Base-by-base conservation (phyloP, 1,140 invertebrate species). In the Pseudomyrmex gracilis region DNA sequence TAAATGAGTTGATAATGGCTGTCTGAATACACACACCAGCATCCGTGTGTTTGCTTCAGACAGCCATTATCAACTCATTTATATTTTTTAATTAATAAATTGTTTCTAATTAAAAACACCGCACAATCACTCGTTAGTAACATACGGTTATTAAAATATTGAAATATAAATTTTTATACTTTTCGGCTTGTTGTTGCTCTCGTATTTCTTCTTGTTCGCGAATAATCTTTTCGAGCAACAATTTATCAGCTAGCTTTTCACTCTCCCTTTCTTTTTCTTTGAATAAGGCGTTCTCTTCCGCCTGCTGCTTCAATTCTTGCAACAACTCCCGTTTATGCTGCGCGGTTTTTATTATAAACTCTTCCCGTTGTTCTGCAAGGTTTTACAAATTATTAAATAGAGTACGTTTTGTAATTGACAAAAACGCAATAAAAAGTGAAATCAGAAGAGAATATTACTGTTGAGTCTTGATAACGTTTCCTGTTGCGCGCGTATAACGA, bases 231-330 rank as follows among this genome's bases (percentile, higher is more conserved):
- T 95, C 93, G 10, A 93, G 90, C 3, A 94, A 87, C 34, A 93
- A 91, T 66, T 94, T 94, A 80, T 95, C 95, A 0, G 95, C 67
- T 57, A 94, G 89, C 15, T 95, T 90, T 7, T 95, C 90, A 1
- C 91, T 93, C 71, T 93, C 87, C 92, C 92, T 76, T 82, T 95
- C 92, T 90, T 93, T 20, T 89, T 94, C 61, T 90, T 94, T 92
- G 85, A 94, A 85, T 90, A 90, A 67, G 85, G 94, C 90, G 84
- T 90, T 86, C 93, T 92, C 70, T 91, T 95, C 92, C 87, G 94
- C 91, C 93, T 95, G 92, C 92, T 94, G 87, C 93, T 95, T 87
- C 87, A 94, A 82, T 61, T 87, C 87, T 9, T 87, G 85, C 15
- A 94, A 83, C 45, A 93, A 85, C 43, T 92, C 87, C 10, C 87